Evolutionary conservation across 2,113 vertebrate genomes (phyloP), one percentile per base, ranked within the genome.

Genomic region (Hyla sarda): DNA sequence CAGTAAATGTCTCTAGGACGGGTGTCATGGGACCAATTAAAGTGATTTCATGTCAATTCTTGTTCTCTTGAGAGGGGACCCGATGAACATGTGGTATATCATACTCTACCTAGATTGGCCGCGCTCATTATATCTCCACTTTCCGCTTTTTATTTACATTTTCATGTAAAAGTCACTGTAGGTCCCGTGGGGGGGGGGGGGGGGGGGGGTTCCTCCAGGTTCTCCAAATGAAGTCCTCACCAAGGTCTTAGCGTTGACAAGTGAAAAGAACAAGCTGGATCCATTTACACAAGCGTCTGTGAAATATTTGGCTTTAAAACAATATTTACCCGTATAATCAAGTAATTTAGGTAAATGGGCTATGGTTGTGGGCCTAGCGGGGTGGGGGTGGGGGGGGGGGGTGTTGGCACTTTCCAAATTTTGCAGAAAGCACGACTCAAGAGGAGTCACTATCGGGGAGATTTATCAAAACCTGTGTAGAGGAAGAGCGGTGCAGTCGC

Each of bases 21-120:
- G 21, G 17, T 37, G 12, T 7, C 76, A 0, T 23, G 76, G 76
- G 76, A 58, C 76, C 76, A 79, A 79, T 79, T 79, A 79, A 79
- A 54, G 30, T 37, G 76, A 79, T 79, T 58, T 79, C 52, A 79
- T 58, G 76, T 58, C 76, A 79, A 23, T 79, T 79, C 52, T 58
- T 5, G 9, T 5, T 34, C 52, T 12, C 50, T 34, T 7, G 32
- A 34, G 76, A 7, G 32, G 52, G 30, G 10, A 12, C 11, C 21
- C n/a, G 76, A 79, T 79, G 76, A 79, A 56, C 30, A 37, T 34
- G 13, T 34, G 23, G 30, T 79, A 34, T 78, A 58, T 54, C 37
- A 19, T 78, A 54, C 41, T 3, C 41, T 41, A 41, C 28, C 37
- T 37, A 79, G 76, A 58, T 79, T 79, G 34, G 21, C 48, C 48